Evolutionary conservation across 2,113 vertebrate genomes (phyloP), one percentile per base, ranked within the genome.

Genomic region (Alligator sinensis): DNA sequence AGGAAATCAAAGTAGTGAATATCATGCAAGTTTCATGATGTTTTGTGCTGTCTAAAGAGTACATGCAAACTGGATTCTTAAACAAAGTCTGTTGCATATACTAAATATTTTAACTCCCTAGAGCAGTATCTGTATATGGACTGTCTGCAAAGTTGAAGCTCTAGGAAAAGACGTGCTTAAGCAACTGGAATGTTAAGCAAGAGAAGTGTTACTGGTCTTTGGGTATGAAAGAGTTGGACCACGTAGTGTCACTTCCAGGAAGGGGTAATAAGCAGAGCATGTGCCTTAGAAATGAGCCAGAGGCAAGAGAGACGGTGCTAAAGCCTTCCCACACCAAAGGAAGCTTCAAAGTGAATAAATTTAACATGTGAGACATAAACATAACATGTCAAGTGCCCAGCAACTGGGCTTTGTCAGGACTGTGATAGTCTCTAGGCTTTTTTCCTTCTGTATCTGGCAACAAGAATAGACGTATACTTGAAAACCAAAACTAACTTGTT

Each of bases 261-360:
- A 82, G 86, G 9, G 13, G 11, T 21, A 95, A 80, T 9, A 55
- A 57, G 14, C 4, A 82, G 61, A 30, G 79, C 28, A 74, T 47
- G 34, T 1, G 2, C 60, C 70, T 64, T 89, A 70, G 60, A 83
- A 83, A 88, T 0, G 2, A 30, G 38, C n/a, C 80, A 92, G 66
- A 76, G 0, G 0, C 2, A 1, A 17, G 5, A 10, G 8, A 25
- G 58, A 63, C 60, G 76, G n/a, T 0, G 8, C 30, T 58, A 27
- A 15, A 38, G 1, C 5, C 77, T 80, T 90, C 55, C 77, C 68
- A 92, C 84, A 91, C 3, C 74, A 62, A 87, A 5, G 58, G n/a
- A 88, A 9, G 28, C 2, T 1, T 82, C 30, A 74, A 54, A 74
- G 54, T 13, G 21, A 22, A 81, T 83, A 60, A 62, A 68, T 0